phyloP scores from a whole-genome alignment of 2,888 invertebrate genomes.

The Pachliopta kotzebuea region DNA sequence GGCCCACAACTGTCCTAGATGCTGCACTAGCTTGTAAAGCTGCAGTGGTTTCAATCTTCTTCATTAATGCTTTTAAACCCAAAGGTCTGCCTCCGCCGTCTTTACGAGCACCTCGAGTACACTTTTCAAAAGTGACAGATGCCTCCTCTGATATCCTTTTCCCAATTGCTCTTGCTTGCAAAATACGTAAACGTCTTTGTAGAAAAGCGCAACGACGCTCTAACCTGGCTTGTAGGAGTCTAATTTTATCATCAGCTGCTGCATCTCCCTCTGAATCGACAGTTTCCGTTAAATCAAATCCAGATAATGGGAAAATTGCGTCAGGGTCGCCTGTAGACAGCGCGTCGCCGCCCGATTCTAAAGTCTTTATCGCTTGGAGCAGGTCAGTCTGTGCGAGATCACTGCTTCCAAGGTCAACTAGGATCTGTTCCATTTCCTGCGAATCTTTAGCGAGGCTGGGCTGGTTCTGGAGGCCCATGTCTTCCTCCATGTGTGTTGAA shows the following conservation, averaged over 20 bases:
- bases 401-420: conserved; percentile 80
- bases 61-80: conserved; percentile 68
- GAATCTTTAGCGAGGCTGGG: conserved; percentile 80
- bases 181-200: conserved; percentile 85
- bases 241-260: conserved; percentile 76
- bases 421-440: conserved; percentile 84
- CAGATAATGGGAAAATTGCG: conserved; percentile 67
- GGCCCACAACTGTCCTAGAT: conserved; percentile 57
- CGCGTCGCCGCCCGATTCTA: conserved; percentile 78
- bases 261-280: conserved; percentile 76
- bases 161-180: conserved; percentile 88
- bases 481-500: conserved; percentile 80
- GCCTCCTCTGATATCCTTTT: conserved; percentile 90
- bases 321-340: conserved; percentile 72
- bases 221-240: conserved; percentile 80
- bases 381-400: conserved; percentile 84
- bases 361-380: conserved; percentile 87
- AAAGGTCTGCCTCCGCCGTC: conserved; percentile 71
- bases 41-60: conserved; percentile 68
- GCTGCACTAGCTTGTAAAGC: conserved; percentile 69
- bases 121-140: conserved; percentile 82
- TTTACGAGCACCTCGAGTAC: conserved; percentile 86
- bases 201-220: conserved; percentile 87
- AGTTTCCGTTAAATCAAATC: conserved; percentile 72
- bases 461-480: conserved; percentile 79